Base-by-base conservation (phyloP, 2,797 vertebrate species). In the Rhinella marina region DNA sequence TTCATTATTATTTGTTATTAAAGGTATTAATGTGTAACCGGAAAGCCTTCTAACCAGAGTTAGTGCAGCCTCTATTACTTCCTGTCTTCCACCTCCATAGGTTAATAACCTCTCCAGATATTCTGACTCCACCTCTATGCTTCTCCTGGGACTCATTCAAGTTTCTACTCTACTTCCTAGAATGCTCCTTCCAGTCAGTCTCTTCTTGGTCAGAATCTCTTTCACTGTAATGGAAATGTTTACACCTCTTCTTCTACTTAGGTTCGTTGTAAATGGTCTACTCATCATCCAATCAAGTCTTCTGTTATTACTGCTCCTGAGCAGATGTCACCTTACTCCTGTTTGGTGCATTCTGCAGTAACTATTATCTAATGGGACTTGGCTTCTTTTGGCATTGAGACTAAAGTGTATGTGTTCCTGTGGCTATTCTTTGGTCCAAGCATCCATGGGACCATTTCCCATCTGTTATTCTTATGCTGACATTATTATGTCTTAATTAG, bases 251-350 rank as follows among this genome's bases (percentile, higher is more conserved):
- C 50, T 13, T 50, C 19, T 12, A 50, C 41, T 50, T 13, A 76
- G 50, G 48, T 14, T 52, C 12, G 73, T n/a, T n/a, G 21, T 52
- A 14, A 50, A 50, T 76, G 21, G 73, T 50, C 21, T 12, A n/a
- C 21, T 50, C 5, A 14, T 48, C 5, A 16, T 41, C 70, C n/a
- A n/a, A n/a, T n/a, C n/a, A n/a, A 73, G 29, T 75, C 48, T 54
- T 76, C 48, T 52, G 23, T 19, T 76, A 76, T 50, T 52, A 76
- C 27, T 50, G 73, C 41, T 76, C 73, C 73, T 11, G 21, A 21
- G 70, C 23, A 75, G 32, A 75, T 48, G 72, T 75, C 72, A 78
- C 54, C 19, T 32, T 80, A 32, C 17, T 80, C 54, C 17, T 59
- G 56, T 21, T 32, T 9, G 56, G 77, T 41, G 17, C 19, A 12